phyloP scores from a whole-genome alignment of 2,113 vertebrate genomes.

The Elephas maximus region DNA sequence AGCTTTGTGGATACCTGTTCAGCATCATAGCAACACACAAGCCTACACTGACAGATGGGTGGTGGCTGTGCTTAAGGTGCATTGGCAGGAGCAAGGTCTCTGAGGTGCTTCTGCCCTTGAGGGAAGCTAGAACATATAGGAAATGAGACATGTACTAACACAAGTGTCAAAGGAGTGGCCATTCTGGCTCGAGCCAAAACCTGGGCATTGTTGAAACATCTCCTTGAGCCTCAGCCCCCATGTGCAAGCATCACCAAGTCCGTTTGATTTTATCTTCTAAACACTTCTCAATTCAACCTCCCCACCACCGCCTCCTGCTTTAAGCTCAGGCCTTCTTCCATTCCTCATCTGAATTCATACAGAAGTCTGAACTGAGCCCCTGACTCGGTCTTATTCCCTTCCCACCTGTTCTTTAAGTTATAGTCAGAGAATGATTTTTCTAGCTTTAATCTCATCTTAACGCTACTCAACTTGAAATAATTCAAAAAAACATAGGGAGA shows the following conservation, averaged over 20 bases:
- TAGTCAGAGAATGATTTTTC: constrained; percentile 53
- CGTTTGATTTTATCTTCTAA: constrained; percentile 20
- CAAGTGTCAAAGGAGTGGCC: not conserved
- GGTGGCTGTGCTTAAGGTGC: not conserved
- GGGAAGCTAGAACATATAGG: not conserved
- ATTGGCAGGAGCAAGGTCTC: not conserved
- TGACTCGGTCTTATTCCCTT: not conserved
- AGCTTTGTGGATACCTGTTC: too few relatives aligned
- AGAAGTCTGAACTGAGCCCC: not conserved
- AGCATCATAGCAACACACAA: too few relatives aligned
- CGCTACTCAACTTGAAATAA: constrained; percentile 40
- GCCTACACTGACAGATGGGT: too few relatives aligned
- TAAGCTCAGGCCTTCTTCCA: constrained; percentile 6
- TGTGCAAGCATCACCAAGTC: not conserved
- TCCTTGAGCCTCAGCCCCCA: not conserved
- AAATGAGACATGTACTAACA: not conserved
- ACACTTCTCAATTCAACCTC: not conserved
- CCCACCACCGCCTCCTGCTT: not conserved
- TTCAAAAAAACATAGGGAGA: not conserved
- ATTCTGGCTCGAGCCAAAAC: not conserved
- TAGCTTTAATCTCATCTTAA: constrained; percentile 44
- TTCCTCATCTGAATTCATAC: constrained; percentile 5
- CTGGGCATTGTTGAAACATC: too few relatives aligned
- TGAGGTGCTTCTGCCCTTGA: not conserved
- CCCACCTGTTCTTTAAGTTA: constrained; percentile 27